Base-by-base conservation (phyloP, 2,888 invertebrate species). In the Orchestes rusci region DNA sequence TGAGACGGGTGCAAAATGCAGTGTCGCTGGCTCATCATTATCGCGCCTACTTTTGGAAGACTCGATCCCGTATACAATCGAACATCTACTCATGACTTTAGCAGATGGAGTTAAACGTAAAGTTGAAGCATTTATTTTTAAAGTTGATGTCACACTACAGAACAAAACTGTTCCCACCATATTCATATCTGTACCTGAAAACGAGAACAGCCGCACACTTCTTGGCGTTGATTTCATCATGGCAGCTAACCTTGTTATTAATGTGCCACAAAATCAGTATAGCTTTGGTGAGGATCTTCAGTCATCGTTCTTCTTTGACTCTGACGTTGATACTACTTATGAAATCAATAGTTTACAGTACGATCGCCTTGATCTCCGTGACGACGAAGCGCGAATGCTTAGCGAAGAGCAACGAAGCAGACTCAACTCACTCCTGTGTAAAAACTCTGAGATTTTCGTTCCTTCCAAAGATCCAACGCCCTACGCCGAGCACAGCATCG, bases 401-500 rank as follows among this genome's bases (percentile, higher is more conserved):
- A 23, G n/a, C 23, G 23, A 23, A 23, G 23, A 23, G 10, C 23
- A 23, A 23, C 23, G 23, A 23, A 7, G 23, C 10, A 23, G 7
- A 23, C 23, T n/a, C n/a, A n/a, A n/a, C n/a, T n/a, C n/a, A n/a
- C n/a, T n/a, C n/a, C n/a, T n/a, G n/a, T n/a, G n/a, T n/a, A n/a
- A n/a, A n/a, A n/a, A n/a, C n/a, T n/a, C n/a, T 23, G n/a, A n/a
- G n/a, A n/a, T n/a, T n/a, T n/a, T n/a, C n/a, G n/a, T n/a, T n/a
- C n/a, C n/a, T n/a, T n/a, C n/a, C n/a, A n/a, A 31, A 5, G 36
- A 36, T 2, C 59, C 61, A 0, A 59, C 58, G 3, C 52, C 59
- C 3, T 55, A 58, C 33, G 39, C 54, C 7, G 47, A 43, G 36
- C 47, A 47, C 32, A 5, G 19, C 4, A 40, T 50, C 27, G 28